Evolutionary conservation across 1,140 invertebrate genomes (phyloP), one percentile per base, ranked within the genome.

Genomic region (Pseudomyrmex concolor): DNA sequence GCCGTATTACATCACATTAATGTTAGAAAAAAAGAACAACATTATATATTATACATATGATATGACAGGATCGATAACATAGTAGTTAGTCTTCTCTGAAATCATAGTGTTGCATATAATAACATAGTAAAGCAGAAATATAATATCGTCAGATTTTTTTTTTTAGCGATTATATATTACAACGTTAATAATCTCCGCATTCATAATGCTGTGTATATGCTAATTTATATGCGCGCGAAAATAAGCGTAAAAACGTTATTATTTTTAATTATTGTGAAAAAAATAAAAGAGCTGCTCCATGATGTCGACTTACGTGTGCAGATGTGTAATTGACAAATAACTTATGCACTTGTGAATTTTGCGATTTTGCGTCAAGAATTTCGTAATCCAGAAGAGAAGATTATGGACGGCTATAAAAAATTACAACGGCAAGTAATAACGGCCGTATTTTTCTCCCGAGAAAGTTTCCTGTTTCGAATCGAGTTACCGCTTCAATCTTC

Each of bases 401-500:
- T 74, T 74, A 51, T 50, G 1, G 2, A 7, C 54, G n/a, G 45
- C 73, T 34, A n/a, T 64, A 51, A 66, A 59, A 57, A 80, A 71
- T 71, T 70, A 60, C 54, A 51, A 76, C 17, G 45, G n/a, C 43
- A 12, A 48, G 68, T 34, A 71, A 71, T 71, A 71, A 19, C 43
- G 43, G 5, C 1, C 43, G 12, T 19, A 45, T 43, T 45, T 57
- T 48, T 25, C 19, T 55, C 54, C 45, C 43, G 43, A 59, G 62
- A 13, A 77, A 78, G 76, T 78, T 70, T 68, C 2, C 63, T 54
- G 48, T 55, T 68, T 70, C 54, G 19, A 15, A 78, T 78, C 76
- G 64, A 78, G 64, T 78, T 78, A 59, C 43, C 51, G 64, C 15
- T 71, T 50, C 76, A 50, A 64, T 81, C 78, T 64, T 82, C 43